Evolutionary conservation across 2,113 vertebrate genomes (phyloP).

Genomic region (Paralichthys olivaceus): DNA sequence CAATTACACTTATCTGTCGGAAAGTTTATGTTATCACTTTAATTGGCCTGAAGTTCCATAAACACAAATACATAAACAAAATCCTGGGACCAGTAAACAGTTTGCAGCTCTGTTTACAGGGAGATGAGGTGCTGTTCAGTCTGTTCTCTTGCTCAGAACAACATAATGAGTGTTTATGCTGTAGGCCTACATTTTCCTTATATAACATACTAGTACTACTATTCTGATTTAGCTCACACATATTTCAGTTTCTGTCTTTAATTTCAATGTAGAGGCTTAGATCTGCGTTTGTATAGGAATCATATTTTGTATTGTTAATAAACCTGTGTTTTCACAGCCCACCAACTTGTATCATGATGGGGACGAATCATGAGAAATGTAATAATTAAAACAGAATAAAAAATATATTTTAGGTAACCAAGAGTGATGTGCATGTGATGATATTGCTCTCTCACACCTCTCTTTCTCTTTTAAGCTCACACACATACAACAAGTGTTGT

Average conservation of each 20-base stretch:
- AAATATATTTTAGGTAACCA: too few species aligned
- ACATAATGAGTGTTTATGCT: constrained; percentile 40
- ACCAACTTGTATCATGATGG: not conserved
- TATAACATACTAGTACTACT: not conserved
- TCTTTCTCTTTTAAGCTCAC: not conserved
- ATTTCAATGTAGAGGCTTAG: not conserved
- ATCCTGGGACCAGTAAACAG: constrained; percentile 39
- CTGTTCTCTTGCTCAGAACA: not conserved
- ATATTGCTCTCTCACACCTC: too few species aligned
- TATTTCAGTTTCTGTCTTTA: not conserved
- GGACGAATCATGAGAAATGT: not conserved
- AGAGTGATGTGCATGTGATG: too few species aligned
- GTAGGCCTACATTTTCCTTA: not conserved
- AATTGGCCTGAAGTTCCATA: constrained; percentile 22
- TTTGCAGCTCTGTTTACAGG: constrained; percentile 36
- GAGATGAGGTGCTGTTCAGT: not conserved
- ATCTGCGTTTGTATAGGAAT: not conserved
- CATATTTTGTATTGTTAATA: not conserved
- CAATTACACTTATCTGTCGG: constrained; percentile 55
- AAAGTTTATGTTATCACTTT: constrained; percentile 21
- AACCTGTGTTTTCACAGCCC: not conserved
- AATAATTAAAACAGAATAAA: too few species aligned
- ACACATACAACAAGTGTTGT: not conserved
- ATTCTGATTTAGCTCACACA: not conserved
- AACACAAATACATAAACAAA: constrained; percentile 46